These are phyloP conservation scores for Gymnorhina tibicen DNA, from an alignment of 2,113 vertebrate species.

Conservation along the genomic window DNA sequence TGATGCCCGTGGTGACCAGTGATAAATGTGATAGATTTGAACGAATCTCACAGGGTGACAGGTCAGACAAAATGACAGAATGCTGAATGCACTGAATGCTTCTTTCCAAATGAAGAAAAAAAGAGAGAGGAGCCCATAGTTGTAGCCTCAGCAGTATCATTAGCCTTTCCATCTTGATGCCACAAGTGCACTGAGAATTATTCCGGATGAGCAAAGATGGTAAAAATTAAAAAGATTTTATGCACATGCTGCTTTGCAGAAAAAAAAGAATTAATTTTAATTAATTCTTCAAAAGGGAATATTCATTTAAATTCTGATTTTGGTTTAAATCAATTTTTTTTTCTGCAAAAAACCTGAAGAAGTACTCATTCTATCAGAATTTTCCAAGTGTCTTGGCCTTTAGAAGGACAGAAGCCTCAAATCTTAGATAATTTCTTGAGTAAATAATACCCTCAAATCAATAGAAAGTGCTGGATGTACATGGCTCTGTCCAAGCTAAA, in stretches of 20 bases:
- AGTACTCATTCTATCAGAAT: not conserved
- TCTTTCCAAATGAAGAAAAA: not conserved
- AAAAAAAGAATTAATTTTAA: not conserved
- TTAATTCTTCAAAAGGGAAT: not conserved
- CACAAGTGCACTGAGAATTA: not conserved
- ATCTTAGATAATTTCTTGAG: not conserved
- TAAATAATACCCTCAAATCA: not conserved
- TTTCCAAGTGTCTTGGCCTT: not conserved
- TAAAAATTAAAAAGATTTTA: not conserved
- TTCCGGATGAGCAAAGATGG: not conserved
- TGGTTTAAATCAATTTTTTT: not conserved
- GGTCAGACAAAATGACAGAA: not conserved
- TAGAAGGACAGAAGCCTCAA: not conserved
- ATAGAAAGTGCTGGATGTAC: not conserved
- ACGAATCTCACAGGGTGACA: not conserved
- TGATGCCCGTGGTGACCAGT: not conserved
- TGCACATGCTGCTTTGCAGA: not conserved
- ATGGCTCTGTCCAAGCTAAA: not conserved
- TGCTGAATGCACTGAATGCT: not conserved
- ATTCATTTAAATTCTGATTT: not conserved
- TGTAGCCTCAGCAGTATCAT: not conserved
- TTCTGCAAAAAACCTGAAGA: not conserved
- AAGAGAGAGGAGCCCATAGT: not conserved
- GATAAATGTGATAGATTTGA: not conserved
- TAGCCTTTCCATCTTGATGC: not conserved